A percentile compares a stretch with the other conserved stretches of the same genome.
Conservation (phyloP, 2,113 vertebrate genomes). For the Myrmophylax atrothorax region DNA sequence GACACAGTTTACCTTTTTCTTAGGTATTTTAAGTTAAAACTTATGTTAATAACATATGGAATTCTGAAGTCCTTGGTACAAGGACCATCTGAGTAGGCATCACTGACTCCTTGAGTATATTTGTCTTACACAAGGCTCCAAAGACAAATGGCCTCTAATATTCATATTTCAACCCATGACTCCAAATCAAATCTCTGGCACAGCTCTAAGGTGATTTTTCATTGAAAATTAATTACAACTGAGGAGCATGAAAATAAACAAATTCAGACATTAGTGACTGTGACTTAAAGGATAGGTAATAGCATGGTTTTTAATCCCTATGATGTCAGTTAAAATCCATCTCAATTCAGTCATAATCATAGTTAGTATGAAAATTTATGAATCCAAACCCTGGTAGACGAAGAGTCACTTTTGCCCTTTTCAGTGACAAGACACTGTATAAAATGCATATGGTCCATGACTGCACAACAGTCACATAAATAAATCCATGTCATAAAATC, state of each 20-base stretch:
- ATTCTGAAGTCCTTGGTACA: neutral
- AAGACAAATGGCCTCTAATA: neutral
- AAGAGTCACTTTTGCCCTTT: neutral
- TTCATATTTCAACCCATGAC: neutral
- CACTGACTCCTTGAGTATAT: neutral
- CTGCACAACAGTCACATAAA: neutral
- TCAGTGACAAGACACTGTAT: neutral
- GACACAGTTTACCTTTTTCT: neutral
- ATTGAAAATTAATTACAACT: neutral
- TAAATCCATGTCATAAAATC: neutral
- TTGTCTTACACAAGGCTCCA: neutral
- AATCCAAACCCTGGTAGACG: neutral
- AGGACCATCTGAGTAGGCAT: neutral
- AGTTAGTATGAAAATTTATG: neutral
- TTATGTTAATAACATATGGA: neutral
- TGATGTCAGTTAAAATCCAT: neutral
- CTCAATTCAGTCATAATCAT: neutral
- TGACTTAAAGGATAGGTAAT: neutral
- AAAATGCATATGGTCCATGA: neutral
- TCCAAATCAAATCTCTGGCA: neutral
- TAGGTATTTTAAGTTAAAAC: neutral
- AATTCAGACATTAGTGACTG: neutral
- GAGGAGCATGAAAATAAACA: neutral
- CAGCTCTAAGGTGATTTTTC: neutral
- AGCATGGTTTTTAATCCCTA: neutral